These are phyloP conservation scores for Caenorhabditis tropicalis DNA, from an alignment of 1,140 invertebrate species.

Conservation along the genomic window DNA sequence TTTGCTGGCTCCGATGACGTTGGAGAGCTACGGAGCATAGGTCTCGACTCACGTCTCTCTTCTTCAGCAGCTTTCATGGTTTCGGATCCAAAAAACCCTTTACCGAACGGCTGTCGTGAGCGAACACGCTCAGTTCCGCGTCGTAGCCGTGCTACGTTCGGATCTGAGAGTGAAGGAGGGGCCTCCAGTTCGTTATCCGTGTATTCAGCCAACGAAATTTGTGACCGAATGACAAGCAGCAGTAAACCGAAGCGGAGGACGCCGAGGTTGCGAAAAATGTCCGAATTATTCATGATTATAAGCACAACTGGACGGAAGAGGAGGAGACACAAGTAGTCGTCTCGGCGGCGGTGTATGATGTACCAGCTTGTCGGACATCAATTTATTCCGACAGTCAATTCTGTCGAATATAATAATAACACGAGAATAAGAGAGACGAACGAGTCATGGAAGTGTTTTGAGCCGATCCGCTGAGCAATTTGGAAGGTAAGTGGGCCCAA, in stretches of 20 bases:
- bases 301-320: constrained; percentile 12
- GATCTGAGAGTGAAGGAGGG: neutral
- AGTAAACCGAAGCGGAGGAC: constrained; percentile 1
- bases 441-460: constrained; percentile 38
- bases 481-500: constrained; percentile 7
- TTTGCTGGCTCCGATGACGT: neutral
- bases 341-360: neutral
- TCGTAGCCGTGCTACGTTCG: neutral
- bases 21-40: constrained; percentile 14
- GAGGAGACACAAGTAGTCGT: neutral
- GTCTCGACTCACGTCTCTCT: neutral
- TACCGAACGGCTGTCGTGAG: constrained; percentile 24
- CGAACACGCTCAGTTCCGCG: constrained; percentile 19
- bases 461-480: constrained; percentile 4
- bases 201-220: constrained; percentile 26
- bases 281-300: constrained; percentile 42
- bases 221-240: constrained; percentile 14
- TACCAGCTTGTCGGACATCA: constrained; percentile 30
- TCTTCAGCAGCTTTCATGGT: neutral
- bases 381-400: constrained; percentile 24
- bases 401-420: constrained; percentile 1
- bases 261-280: neutral
- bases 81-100: constrained; percentile 26
- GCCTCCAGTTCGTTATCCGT: constrained; percentile 2
- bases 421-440: neutral